Evolutionary conservation across 1,140 invertebrate genomes (phyloP), one percentile per base, ranked within the genome.

Genomic region (Halictus rubicundus): DNA sequence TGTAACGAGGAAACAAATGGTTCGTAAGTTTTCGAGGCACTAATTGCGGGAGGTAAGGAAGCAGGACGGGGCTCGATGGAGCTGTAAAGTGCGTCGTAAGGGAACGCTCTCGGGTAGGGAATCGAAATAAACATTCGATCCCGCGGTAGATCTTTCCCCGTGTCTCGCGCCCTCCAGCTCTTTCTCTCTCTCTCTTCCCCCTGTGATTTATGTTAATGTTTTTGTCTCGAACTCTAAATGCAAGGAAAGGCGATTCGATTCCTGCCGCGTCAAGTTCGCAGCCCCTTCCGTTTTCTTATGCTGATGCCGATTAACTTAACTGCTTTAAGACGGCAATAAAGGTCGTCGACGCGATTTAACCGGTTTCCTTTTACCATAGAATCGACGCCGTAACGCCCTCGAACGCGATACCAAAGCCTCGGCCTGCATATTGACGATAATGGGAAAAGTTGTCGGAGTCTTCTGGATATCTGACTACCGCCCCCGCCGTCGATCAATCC

Each of bases 141-240:
- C 73, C 80, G 64, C 23, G 82, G 71, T 76, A 73, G 80, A 79
- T 86, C 64, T 78, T 71, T 82, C 80, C 60, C 25, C 59, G 21
- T 46, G 39, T 76, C 46, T 25, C 39, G n/a, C 72, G 42, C 65
- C 74, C 66, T 14, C 37, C 49, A 14, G 7, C 39, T 37, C 39
- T 21, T 4, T 21, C 19, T 54, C 21, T 54, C 19, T 64, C 27
- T n/a, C 32, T 54, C 49, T 78, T 61, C 37, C 65, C 46, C 46
- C 89, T 87, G 89, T 93, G 91, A 93, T 93, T 93, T 93, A 93
- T 92, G 91, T 91, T 93, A 93, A 93, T 93, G 92, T 93, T 93
- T 92, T 93, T 93, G 92, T 93, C 91, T 91, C 88, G 84, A 71
- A 85, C 86, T 88, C 88, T 88, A 92, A 91, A 93, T 92, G 92